A percentile compares a stretch with the other conserved stretches of the same genome.
These are phyloP conservation scores for Colistium nudipinnis DNA, from an alignment of 2,113 vertebrate species.

Conservation along the genomic window DNA sequence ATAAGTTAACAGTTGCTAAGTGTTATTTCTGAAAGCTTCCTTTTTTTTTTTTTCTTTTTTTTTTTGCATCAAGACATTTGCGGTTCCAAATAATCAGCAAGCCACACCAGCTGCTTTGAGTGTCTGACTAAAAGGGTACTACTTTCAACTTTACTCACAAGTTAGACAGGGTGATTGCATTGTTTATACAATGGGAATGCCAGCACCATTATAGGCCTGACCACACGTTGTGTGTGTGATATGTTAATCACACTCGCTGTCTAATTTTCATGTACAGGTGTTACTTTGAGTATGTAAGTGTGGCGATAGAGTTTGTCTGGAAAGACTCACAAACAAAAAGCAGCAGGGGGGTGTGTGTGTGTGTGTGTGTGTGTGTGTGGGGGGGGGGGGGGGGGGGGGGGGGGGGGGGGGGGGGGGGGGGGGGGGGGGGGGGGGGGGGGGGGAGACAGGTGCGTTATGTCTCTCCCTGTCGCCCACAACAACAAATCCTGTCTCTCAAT, in stretches of 20 bases:
- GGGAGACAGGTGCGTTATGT: constrained; percentile 61
- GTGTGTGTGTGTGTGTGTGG: too few relatives aligned
- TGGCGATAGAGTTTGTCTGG: neutral
- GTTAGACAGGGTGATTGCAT: too few relatives aligned
- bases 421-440: neutral
- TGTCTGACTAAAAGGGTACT: too few relatives aligned
- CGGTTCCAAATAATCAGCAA: constrained; percentile 39
- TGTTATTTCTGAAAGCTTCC: constrained; percentile 54
- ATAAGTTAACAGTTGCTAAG: constrained; percentile 70
- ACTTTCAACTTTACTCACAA: too few relatives aligned
- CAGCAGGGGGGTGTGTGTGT: too few relatives aligned
- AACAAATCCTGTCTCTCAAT: constrained; percentile 48
- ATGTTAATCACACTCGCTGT: too few relatives aligned
- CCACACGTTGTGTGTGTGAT: too few relatives aligned
- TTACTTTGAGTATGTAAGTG: too few relatives aligned
- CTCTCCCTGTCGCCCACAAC: constrained; percentile 23
- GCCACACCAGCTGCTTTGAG: constrained; percentile 45
- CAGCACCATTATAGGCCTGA: too few relatives aligned
- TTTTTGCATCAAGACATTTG: constrained; percentile 59
- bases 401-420: neutral
- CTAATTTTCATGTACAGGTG: too few relatives aligned
- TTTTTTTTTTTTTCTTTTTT: constrained; percentile 53
- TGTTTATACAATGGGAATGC: too few relatives aligned
- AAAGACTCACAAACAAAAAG: constrained; percentile 28
- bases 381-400: too few relatives aligned